phyloP scores from a whole-genome alignment of 23 tunicate species.

The Diplosoma virens region DNA sequence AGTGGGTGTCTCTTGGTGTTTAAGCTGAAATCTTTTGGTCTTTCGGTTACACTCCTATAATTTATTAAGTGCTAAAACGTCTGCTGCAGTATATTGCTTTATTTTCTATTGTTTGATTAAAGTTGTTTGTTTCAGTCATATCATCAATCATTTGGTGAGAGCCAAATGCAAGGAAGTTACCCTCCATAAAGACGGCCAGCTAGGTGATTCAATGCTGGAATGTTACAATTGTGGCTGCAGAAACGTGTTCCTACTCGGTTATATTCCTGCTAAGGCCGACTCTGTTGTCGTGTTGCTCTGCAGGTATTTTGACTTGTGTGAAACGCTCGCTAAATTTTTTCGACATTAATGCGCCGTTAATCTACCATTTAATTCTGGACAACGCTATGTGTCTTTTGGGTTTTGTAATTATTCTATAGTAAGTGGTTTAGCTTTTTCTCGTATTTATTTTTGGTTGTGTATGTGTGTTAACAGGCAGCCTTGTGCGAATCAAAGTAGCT shows the following conservation, averaged over 20 bases:
- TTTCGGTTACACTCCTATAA: no score
- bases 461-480: constrained; percentile 90
- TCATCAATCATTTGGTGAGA: constrained; percentile 92
- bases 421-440: no score
- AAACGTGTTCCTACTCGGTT: constrained; percentile 92
- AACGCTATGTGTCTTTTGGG: no score
- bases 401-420: no score
- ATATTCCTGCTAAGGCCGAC: constrained; percentile 94
- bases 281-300: constrained; percentile 95
- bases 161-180: constrained; percentile 98
- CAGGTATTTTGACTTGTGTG: constrained; percentile 39
- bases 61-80: no score
- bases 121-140: constrained; percentile 58
- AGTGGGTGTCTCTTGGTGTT: no score
- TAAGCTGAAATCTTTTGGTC: no score
- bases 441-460: no score
- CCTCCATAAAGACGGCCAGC: constrained; percentile 88
- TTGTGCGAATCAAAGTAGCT: constrained; percentile 92
- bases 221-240: constrained; percentile 97
- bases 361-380: no score
- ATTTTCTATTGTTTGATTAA: no score
- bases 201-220: constrained; percentile 95
- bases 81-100: no score
- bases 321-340: not conserved
- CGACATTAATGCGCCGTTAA: no score